Evolutionary conservation across 2,888 invertebrate genomes (phyloP).

Genomic region (Ametastegia equiseti): DNA sequence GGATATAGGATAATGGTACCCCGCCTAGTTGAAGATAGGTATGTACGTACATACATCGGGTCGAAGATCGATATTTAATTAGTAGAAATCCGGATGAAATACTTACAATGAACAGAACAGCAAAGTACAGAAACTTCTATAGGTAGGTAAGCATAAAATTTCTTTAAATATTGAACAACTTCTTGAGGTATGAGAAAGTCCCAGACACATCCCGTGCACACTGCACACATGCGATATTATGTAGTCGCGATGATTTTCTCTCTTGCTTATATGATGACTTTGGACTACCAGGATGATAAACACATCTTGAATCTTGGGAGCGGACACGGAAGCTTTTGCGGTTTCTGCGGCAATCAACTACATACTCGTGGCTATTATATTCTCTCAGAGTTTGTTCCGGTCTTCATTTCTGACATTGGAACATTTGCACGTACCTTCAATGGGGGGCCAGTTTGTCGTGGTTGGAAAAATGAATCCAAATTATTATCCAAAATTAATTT

Average conservation of each 20-base stretch:
- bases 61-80: background rate
- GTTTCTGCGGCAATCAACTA: constrained; percentile 6
- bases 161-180: background rate
- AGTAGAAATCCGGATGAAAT: too few relatives aligned
- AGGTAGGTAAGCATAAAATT: too few relatives aligned
- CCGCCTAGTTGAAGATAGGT: too few relatives aligned
- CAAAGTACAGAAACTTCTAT: too few relatives aligned
- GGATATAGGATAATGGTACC: too few relatives aligned
- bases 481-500: too few relatives aligned
- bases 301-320: background rate
- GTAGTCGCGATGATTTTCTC: too few relatives aligned
- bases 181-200: background rate
- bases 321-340: constrained; percentile 31
- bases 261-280: too few relatives aligned
- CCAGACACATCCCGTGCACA: background rate
- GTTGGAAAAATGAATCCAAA: too few relatives aligned
- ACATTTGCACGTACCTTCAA: background rate
- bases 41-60: background rate
- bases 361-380: background rate
- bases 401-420: background rate
- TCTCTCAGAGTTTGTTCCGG: background rate
- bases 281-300: constrained; percentile 10
- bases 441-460: background rate
- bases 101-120: too few relatives aligned
- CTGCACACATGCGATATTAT: too few relatives aligned